Evolutionary conservation across 2,888 invertebrate species (phyloP).

Genomic region (Campaea margaritaria): DNA sequence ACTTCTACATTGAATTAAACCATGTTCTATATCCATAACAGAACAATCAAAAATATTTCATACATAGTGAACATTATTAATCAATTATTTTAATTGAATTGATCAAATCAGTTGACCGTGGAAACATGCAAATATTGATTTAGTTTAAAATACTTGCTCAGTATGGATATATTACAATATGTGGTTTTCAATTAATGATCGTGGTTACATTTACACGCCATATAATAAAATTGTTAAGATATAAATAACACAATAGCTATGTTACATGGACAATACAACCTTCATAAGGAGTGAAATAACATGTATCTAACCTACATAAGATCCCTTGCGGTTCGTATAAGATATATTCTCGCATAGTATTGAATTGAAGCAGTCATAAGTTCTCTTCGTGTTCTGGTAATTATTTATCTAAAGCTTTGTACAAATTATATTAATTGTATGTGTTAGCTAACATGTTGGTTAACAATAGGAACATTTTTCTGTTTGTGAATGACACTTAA

Average conservation of each 20-base stretch:
- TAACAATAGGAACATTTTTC: slow-evolving; percentile 41
- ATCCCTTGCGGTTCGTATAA: slow-evolving; percentile 55
- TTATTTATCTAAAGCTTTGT: slow-evolving; percentile 38
- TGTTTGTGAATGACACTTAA: slow-evolving; percentile 28
- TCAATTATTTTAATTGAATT: background rate
- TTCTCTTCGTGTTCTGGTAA: slow-evolving; percentile 41
- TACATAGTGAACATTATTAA: background rate
- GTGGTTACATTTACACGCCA: slow-evolving; percentile 40
- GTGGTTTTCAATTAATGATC: background rate
- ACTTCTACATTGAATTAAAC: slow-evolving; percentile 6
- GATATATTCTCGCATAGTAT: slow-evolving; percentile 13
- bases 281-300: slow-evolving; percentile 76
- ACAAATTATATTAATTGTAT: slow-evolving; percentile 33
- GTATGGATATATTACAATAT: slow-evolving; percentile 2
- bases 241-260: slow-evolving; percentile 79
- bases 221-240: slow-evolving; percentile 76
- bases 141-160: background rate
- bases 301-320: slow-evolving; percentile 60
- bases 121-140: background rate
- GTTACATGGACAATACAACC: slow-evolving; percentile 81
- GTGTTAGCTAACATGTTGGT: slow-evolving; percentile 1
- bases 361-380: slow-evolving; percentile 46
- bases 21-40: background rate
- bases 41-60: background rate
- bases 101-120: too few species aligned